Evolutionary conservation across 1,140 invertebrate species (phyloP), one percentile per base, ranked within the genome.

Genomic region (Nautilus pompilius): DNA sequence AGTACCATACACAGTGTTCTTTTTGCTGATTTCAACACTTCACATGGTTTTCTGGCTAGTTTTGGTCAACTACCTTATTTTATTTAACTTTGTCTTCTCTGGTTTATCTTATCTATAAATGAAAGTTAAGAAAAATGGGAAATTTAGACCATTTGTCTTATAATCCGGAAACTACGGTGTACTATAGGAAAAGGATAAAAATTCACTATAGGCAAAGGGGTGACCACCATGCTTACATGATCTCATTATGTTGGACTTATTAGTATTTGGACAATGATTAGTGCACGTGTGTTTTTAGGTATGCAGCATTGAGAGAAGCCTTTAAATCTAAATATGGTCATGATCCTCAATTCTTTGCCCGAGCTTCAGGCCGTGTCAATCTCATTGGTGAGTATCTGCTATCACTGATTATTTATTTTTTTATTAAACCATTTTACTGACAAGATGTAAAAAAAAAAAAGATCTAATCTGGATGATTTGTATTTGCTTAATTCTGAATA

Each of bases 321-420:
- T 81, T 81, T 66, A 58, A 58, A 13, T 28, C 68, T 24, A 76
- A 72, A 58, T 85, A 71, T 80, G 73, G 73, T 29, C 46, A 64
- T 20, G 45, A 69, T 30, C 82, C 85, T 24, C 30, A 71, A 30
- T 86, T 83, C 70, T 74, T 80, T 74, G 81, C 84, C 20, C 72
- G 85, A 72, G 85, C 85, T 58, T 85, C 87, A 15, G 87, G 87
- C 72, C 89, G 97, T 72, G 96, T 99, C 0, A 99, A 99, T 85
- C 84, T 99, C 49, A 99, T 99, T 76, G 97, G 85, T 86, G 66
- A 68, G 54, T 60, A 20, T 58, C 22, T 24, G 17, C 13, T 24
- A 49, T 59, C 6, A 10, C 8, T 49, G 26, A 49, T 10, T 49
- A 8, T 20, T 15, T 49, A 20, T 10, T 49, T 49, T 49, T 8